Percentiles rank a stretch among this genome's conserved stretches.
phyloP scores from a whole-genome alignment of 2,113 vertebrate genomes.

The Callipepla californica region DNA sequence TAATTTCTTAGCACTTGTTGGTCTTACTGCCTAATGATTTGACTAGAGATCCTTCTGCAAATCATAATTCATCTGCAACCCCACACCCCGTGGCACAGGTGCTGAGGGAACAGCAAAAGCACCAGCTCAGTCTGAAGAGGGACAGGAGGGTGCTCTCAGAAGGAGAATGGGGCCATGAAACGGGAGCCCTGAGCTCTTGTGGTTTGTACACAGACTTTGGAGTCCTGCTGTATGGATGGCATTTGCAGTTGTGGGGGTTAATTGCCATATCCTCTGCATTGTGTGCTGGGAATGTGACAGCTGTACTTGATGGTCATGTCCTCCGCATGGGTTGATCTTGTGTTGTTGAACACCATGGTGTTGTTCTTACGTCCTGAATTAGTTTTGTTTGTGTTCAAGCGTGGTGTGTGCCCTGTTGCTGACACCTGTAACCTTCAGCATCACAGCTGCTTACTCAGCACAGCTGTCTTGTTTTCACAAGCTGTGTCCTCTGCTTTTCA shows the following conservation, averaged over 20 bases:
- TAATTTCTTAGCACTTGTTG: not conserved
- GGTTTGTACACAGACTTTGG: not conserved
- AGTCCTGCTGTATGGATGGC: not conserved
- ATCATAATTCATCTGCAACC: not conserved
- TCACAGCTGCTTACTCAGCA: not conserved
- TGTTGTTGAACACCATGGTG: rapidly evolving
- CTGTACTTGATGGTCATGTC: not conserved
- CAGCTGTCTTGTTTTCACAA: not conserved
- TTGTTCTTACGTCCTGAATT: not conserved
- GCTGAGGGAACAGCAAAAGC: not conserved
- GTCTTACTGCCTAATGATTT: not conserved
- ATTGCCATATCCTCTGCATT: not conserved
- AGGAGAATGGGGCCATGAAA: not conserved
- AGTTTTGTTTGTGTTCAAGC: not conserved
- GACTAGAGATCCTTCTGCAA: not conserved
- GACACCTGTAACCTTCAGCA: not conserved
- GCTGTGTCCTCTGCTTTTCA: not conserved
- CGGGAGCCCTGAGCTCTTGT: not conserved
- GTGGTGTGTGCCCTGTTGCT: rapidly evolving
- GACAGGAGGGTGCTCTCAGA: not conserved
- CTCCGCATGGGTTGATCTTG: not conserved
- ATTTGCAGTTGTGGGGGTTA: no score
- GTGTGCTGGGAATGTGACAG: rapidly evolving
- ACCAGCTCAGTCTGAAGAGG: not conserved
- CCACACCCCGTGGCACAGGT: rapidly evolving